phyloP scores from a whole-genome alignment of 2,888 invertebrate genomes.

The Digitonthophagus gazella region DNA sequence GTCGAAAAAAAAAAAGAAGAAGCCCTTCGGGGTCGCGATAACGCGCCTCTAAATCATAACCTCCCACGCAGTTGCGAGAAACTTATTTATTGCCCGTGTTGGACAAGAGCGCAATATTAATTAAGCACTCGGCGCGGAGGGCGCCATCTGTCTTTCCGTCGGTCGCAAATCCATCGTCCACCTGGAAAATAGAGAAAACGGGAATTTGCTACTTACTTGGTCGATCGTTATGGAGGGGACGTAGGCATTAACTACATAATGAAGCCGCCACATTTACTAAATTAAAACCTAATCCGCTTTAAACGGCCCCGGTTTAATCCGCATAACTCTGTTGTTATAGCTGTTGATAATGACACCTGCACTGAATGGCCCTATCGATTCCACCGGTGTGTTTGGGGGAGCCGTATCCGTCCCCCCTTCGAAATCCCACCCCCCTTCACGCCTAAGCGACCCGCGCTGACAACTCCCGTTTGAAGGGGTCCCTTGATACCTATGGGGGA shows the following conservation, averaged over 20 bases:
- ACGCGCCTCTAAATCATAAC: neutral
- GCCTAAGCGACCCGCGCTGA: constrained; percentile 6
- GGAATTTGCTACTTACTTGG: neutral
- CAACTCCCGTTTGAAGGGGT: neutral
- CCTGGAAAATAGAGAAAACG: neutral
- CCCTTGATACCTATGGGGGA: constrained; percentile 3
- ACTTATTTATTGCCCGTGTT: constrained; percentile 45
- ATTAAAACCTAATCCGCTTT: constrained; percentile 34
- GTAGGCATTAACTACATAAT: constrained; percentile 27
- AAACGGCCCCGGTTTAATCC: constrained; percentile 33
- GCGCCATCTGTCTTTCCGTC: constrained; percentile 39
- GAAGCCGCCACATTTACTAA: constrained; percentile 32
- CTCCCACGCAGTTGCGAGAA: constrained; percentile 40
- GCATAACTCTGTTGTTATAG: constrained; percentile 38
- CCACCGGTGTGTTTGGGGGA: constrained; percentile 25
- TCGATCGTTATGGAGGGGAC: neutral
- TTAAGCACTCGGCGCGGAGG: constrained; percentile 44
- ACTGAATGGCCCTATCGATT: constrained; percentile 35
- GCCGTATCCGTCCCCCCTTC: neutral
- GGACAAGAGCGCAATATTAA: constrained; percentile 47
- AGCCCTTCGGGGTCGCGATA: neutral
- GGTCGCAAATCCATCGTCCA: constrained; percentile 5
- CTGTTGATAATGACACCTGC: constrained; percentile 41
- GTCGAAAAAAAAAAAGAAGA: constrained; percentile 1
- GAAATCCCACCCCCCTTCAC: neutral